Conservation (phyloP, 1,140 invertebrate genomes). For the Trinorchestia longiramus region DNA sequence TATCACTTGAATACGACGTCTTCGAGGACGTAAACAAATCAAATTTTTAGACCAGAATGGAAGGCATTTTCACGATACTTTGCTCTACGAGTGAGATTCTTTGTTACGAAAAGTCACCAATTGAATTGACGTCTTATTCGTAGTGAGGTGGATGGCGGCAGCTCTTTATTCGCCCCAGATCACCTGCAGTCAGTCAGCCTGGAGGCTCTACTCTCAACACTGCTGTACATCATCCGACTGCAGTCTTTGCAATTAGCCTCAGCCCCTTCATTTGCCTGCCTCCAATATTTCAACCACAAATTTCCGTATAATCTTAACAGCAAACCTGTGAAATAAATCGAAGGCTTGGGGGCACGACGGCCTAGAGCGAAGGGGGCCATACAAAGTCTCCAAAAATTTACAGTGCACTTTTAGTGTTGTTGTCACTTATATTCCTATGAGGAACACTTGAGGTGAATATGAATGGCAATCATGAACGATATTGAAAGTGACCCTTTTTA, state of each 20-base stretch:
- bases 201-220: neutral
- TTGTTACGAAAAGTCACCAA: neutral
- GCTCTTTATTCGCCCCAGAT: neutral
- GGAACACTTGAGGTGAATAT: too few relatives aligned
- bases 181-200: neutral
- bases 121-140: neutral
- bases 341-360: neutral
- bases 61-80: neutral
- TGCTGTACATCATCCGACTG: neutral
- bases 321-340: neutral
- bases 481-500: too few relatives aligned
- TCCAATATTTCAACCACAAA: neutral
- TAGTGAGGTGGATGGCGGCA: neutral
- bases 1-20: neutral
- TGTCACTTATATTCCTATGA: too few relatives aligned
- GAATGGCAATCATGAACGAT: too few relatives aligned
- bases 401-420: too few relatives aligned
- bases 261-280: neutral
- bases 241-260: neutral
- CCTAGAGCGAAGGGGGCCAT: neutral
- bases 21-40: neutral
- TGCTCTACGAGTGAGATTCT: neutral
- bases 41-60: neutral
- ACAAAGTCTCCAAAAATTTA: too few relatives aligned
- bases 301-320: conserved; percentile 23